Evolutionary conservation across 2,797 vertebrate species (phyloP), one percentile per base, ranked within the genome.

Genomic region (Anomalospiza imberbis): DNA sequence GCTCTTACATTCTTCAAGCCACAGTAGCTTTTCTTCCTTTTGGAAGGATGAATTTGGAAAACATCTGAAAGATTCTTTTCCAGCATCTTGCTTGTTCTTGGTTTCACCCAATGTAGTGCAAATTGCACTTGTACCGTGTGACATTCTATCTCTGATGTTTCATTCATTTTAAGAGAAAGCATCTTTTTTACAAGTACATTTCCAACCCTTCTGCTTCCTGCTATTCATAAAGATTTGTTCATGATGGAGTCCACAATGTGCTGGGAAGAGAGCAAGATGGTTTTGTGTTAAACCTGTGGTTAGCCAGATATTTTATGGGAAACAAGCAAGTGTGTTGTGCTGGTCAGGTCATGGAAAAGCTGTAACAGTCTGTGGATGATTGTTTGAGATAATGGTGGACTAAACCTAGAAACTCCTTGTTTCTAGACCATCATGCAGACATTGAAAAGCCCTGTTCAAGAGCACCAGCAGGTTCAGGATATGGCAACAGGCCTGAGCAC

Each of bases 351-450:
- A 32, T 88, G 48, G 57, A 54, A 82, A 65, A 82, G 19, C 29
- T 82, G 32, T 48, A n/a, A 34, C 13, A 51, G 19, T 54, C 16
- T 91, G 16, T 66, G 17, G 6, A n/a, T 83, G 28, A 32, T 44
- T 89, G 34, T 62, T 61, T 76, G 25, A 45, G 44, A 24, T 48
- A 63, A 31, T 16, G 10, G 8, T 67, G 25, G 24, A n/a, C 45
- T 96, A 86, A 96, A 78, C 38, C 5, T 84, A 61, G 76, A 71
- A 75, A 48, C 60, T 81, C 22, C 62, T 96, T 97, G 6, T 86
- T 97, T 97, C 50, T 92, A 98, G 97, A 95, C 77, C 79, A 91
- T 95, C 11, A 90, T 95, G 67, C 88, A 97, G 86, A 97, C 96
- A 3, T 63, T 97, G 88, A 96, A 97, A 94, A 93, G 70, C 31